Evolutionary conservation across 2,888 invertebrate genomes (phyloP).

Genomic region (Branchipolynoe longqiensis): DNA sequence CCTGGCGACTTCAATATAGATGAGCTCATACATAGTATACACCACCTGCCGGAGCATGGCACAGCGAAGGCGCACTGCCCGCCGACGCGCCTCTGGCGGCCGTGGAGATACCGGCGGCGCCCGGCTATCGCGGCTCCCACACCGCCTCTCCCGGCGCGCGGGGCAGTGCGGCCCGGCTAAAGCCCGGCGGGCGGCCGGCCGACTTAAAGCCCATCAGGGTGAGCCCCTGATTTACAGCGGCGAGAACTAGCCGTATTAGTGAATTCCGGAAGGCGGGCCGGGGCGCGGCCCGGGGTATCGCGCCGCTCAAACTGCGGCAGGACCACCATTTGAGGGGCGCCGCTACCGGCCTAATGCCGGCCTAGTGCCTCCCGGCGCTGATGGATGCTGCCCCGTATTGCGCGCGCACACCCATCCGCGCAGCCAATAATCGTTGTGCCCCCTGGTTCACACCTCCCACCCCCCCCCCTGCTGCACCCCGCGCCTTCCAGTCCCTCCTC

Average conservation of each 20-base stretch:
- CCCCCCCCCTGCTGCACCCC: not conserved
- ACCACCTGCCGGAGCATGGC: conserved; percentile 4
- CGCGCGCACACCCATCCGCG: conserved; percentile 37
- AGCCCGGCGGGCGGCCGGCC: not conserved
- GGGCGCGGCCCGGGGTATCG: not conserved
- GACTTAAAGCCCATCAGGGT: conserved; percentile 21
- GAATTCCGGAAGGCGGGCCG: conserved; percentile 34
- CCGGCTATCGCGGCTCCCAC: not conserved
- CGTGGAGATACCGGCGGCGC: not conserved
- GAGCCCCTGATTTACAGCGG: conserved; percentile 53
- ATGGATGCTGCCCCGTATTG: conserved; percentile 29
- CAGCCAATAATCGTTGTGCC: conserved; percentile 38
- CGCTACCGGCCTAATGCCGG: not conserved
- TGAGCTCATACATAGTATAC: conserved; percentile 45
- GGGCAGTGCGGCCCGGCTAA: not conserved
- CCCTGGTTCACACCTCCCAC: not conserved
- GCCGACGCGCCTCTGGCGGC: too few relatives aligned
- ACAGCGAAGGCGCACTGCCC: too few relatives aligned
- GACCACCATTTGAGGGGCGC: conserved; percentile 16
- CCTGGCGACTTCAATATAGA: conserved; percentile 21
- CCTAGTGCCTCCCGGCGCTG: not conserved
- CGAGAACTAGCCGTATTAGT: conserved; percentile 42
- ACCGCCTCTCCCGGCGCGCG: not conserved
- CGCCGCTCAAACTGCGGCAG: conserved; percentile 39
- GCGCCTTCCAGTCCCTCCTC: too few relatives aligned